Evolutionary conservation across 2,113 vertebrate species (phyloP).

Genomic region (Triplophysa siluroides): DNA sequence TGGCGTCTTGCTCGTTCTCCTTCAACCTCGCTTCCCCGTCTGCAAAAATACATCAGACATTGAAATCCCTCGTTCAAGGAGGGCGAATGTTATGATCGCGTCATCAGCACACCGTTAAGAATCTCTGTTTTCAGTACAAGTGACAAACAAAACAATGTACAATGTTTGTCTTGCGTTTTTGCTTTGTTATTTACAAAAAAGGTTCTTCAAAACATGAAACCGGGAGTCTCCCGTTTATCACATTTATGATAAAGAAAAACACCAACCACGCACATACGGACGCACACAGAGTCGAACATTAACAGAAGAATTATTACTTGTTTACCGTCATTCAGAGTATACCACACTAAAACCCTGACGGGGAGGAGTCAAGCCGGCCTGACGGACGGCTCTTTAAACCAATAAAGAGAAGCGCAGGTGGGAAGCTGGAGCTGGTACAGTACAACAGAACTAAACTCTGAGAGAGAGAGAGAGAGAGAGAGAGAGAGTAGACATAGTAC

Average conservation of each 20-base stretch:
- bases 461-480: slow-evolving; percentile 14
- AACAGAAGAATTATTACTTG: slow-evolving; percentile 72
- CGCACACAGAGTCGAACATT: slow-evolving; percentile 74
- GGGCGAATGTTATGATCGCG: slow-evolving; percentile 63
- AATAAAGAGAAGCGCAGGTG: slow-evolving; percentile 66
- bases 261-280: slow-evolving; percentile 72
- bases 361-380: slow-evolving; percentile 67
- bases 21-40: slow-evolving; percentile 59
- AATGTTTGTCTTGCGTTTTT: slow-evolving; percentile 67
- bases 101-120: slow-evolving; percentile 60
- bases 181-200: slow-evolving; percentile 66
- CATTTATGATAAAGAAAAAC: slow-evolving; percentile 70
- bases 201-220: slow-evolving; percentile 66
- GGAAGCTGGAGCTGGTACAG: slow-evolving; percentile 63
- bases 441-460: slow-evolving; percentile 36
- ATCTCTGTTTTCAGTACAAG: slow-evolving; percentile 66
- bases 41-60: slow-evolving; percentile 75
- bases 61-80: slow-evolving; percentile 79
- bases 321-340: slow-evolving; percentile 69
- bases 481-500: neutral
- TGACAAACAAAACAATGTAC: slow-evolving; percentile 74
- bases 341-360: slow-evolving; percentile 73
- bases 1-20: slow-evolving; percentile 52
- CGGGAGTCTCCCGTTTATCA: slow-evolving; percentile 32
- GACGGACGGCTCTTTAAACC: slow-evolving; percentile 68